Evolutionary conservation across 2,888 invertebrate genomes (phyloP).

Genomic region (Chloromyia formosa): DNA sequence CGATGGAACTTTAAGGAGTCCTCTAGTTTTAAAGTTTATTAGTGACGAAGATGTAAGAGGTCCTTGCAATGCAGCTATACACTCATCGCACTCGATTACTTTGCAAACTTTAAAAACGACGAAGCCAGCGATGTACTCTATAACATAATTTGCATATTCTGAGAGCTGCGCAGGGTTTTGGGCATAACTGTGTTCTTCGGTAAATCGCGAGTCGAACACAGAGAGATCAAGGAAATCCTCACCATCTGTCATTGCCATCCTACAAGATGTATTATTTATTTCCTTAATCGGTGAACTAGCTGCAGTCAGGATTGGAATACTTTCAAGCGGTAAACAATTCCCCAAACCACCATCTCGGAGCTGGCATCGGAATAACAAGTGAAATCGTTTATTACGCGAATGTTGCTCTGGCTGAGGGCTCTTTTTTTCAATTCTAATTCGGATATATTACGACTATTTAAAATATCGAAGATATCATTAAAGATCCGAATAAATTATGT

Average conservation of each 20-base stretch:
- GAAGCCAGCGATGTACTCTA: constrained; percentile 27
- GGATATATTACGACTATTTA: constrained; percentile 21
- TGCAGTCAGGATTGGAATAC: constrained; percentile 16
- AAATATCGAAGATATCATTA: constrained; percentile 29
- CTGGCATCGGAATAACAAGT: background rate
- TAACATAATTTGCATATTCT: constrained; percentile 20
- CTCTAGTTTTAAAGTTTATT: constrained; percentile 1
- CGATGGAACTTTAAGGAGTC: background rate
- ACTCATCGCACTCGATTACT: constrained; percentile 21
- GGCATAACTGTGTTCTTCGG: constrained; percentile 34
- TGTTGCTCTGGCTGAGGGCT: background rate
- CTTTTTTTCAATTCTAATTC: constrained; percentile 10
- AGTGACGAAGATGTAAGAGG: background rate
- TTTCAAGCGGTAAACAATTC: constrained; percentile 30
- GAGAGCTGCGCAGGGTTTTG: background rate
- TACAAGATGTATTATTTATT: background rate
- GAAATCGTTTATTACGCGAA: background rate
- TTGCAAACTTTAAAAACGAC: constrained; percentile 5
- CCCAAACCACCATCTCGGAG: constrained; percentile 38
- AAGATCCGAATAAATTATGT: constrained; percentile 16
- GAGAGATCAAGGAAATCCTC: background rate
- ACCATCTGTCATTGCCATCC: background rate
- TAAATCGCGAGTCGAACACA: too few species aligned
- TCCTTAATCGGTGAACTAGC: background rate
- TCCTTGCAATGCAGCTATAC: constrained; percentile 34